These are phyloP conservation scores for Symphodus melops DNA, from an alignment of 2,113 vertebrate species.

Conservation along the genomic window DNA sequence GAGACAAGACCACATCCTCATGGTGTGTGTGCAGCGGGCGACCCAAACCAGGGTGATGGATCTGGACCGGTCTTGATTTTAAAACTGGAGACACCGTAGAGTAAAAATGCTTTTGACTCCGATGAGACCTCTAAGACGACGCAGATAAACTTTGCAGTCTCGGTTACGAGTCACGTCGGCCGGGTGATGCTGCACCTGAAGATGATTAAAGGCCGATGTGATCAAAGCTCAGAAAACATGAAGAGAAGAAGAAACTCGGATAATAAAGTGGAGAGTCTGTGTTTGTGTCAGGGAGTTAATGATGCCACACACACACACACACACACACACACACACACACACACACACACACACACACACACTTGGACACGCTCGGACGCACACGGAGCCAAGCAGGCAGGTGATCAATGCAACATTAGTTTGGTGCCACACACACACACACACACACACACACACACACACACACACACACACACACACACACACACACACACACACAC, in stretches of 20 bases:
- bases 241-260: neutral
- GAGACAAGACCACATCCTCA: no score
- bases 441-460: neutral
- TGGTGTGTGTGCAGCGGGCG: no score
- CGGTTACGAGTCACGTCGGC: neutral
- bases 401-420: conserved; percentile 27
- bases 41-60: no score
- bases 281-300: conserved; percentile 6
- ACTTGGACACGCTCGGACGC: neutral
- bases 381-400: neutral
- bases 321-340: neutral
- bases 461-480: neutral
- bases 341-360: neutral
- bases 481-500: neutral
- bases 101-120: no score
- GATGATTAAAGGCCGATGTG: neutral
- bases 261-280: neutral
- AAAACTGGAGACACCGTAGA: no score
- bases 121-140: no score
- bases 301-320: neutral
- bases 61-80: no score
- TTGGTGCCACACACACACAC: neutral
- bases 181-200: neutral
- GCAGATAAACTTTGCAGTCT: no score
- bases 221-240: neutral